Evolutionary conservation across 2,113 vertebrate genomes (phyloP), one percentile per base, ranked within the genome.

Genomic region (Corapipo altera): DNA sequence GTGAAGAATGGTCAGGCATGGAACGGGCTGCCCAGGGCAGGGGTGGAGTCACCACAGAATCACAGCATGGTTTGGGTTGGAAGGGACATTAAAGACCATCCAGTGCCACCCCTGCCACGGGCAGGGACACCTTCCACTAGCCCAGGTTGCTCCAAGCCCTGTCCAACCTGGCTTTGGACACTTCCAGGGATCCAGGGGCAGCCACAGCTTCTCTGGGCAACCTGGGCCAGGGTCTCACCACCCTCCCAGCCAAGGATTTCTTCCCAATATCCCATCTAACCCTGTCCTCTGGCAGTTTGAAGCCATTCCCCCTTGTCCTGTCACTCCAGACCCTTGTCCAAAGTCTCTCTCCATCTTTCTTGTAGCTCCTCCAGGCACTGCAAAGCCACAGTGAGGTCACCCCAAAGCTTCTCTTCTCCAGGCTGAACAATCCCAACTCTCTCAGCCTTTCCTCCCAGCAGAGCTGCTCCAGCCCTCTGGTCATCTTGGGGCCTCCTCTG

Each of bases 381-480:
- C 0, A 65, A 80, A 49, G 43, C 8, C 75, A 17, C 24, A 26
- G 0, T 22, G 4, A 19, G 6, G 3, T 57, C 49, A 27, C 2
- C 43, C 18, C 10, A 19, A 33, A 73, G 22, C 32, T 58, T 51
- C 35, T 72, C 58, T 2, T 43, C 13, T 14, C 22, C 44, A 33
- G 15, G 76, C 9, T 73, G 69, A 49, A 8, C 39, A 46, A 66
- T 22, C 10, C 30, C 48, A 70, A 0, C 11, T 54, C 2, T 77
- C 2, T 30, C 52, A 69, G 37, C 33, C 43, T 32, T 58, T 59
- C 61, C 43, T 61, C 33, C 23, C 11, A 41, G 48, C 39, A 57
- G 58, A 72, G 66, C 35, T 80, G 32, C 51, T 80, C 67, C 86
- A 51, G 37, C 44, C 51, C 66, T 23, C 43, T 51, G 51, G 5